A percentile compares a stretch with the other conserved stretches of the same genome.
Evolutionary conservation across 2,888 invertebrate genomes (phyloP).

Genomic region (Boloria selene): DNA sequence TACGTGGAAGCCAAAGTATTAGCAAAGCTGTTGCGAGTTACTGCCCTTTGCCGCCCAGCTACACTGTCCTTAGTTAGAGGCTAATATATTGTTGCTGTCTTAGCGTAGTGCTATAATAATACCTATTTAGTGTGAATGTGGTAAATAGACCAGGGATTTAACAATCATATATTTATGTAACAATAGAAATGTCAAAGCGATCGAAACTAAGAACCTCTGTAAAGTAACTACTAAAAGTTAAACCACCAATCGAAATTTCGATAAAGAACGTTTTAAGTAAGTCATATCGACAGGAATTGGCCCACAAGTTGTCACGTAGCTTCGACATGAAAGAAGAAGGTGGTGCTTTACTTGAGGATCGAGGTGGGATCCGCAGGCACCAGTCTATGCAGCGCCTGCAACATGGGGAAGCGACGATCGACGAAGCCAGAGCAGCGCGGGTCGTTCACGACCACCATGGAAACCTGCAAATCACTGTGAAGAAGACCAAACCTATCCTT

Average conservation of each 20-base stretch:
- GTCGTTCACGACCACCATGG: conserved; percentile 93
- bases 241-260: conserved; percentile 33
- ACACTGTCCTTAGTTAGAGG: conserved; percentile 73
- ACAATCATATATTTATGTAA: conserved; percentile 34
- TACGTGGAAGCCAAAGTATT: conserved; percentile 50
- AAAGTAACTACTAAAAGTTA: conserved; percentile 22
- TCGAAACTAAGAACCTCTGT: conserved; percentile 20
- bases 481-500: conserved; percentile 96
- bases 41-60: conserved; percentile 78
- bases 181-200: conserved; percentile 16
- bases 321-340: conserved; percentile 95
- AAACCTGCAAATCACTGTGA: conserved; percentile 93
- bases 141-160: conserved; percentile 64
- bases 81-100: conserved; percentile 73
- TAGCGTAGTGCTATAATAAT: conserved; percentile 69
- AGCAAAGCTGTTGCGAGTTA: conserved; percentile 55
- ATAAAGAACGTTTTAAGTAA: conserved; percentile 41
- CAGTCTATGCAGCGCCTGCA: conserved; percentile 90
- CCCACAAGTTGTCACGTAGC: conserved; percentile 92
- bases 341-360: conserved; percentile 86
- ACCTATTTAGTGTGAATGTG: conserved; percentile 71
- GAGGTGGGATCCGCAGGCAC: conserved; percentile 86
- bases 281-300: conserved; percentile 85
- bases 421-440: conserved; percentile 81
- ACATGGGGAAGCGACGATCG: conserved; percentile 79